Evolutionary conservation across 2,888 invertebrate species (phyloP), one percentile per base, ranked within the genome.

Genomic region (Eurytoma californica): DNA sequence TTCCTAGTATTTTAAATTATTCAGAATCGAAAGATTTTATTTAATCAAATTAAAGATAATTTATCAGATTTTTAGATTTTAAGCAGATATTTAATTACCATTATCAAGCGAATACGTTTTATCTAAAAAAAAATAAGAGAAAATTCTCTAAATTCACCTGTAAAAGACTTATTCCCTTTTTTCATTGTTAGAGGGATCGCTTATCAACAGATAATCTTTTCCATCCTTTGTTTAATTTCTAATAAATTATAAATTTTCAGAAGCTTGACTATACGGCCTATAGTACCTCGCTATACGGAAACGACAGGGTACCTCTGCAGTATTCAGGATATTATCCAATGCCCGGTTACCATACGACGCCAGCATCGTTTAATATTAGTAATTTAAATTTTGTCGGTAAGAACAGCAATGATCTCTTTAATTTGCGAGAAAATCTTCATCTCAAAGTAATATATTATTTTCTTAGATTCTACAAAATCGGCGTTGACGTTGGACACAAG

Each of bases 241-340:
- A 1, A 39, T 39, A 9, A 7, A 39, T 53, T 28, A 55, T 67
- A 51, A 49, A 9, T 60, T 77, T 77, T 58, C 80, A 89, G 89
- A 90, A 90, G 82, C 83, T 90, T 82, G 90, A 90, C 81, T 90
- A 90, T 81, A 86, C 87, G 72, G 86, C 89, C 57, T 90, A 90
- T 78, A 84, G 89, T 77, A 87, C 86, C 82, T 85, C 86, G 82
- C 83, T 90, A 18, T 90, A 90, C 69, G 87, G 87, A 82, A 90
- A 90, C 80, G 90, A 90, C 83, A 88, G 89, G 86, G 89, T 89
- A 85, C 86, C 90, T 63, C 81, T 90, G 73, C 90, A 90, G 83
- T 90, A 90, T 86, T 87, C 90, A 74, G 86, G 88, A 76, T 90
- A 90, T 83, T 90, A 90, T 80, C 87, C 90, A 30, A 86, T 90